Conservation (phyloP, 2,888 invertebrate genomes). For the Homarus gammarus region DNA sequence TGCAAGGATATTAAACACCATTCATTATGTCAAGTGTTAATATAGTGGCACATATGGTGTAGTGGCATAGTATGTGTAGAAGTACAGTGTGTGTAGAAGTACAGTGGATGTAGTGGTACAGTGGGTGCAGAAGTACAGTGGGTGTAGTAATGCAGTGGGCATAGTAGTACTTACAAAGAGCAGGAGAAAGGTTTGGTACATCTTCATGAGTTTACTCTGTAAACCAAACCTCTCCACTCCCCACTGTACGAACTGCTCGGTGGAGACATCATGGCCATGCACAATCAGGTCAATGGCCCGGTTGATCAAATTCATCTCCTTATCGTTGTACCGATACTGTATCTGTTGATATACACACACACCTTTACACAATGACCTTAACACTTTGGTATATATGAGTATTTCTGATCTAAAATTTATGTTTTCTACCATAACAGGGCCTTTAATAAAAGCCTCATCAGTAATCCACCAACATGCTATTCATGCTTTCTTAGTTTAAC, state of each 20-base stretch:
- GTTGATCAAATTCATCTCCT: slow-evolving; percentile 80
- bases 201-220: slow-evolving; percentile 76
- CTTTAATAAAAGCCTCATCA: neutral
- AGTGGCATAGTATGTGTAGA: neutral
- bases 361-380: neutral
- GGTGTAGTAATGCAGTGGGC: neutral
- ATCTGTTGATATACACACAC: slow-evolving; percentile 1
- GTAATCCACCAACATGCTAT: too few relatives aligned
- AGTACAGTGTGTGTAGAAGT: neutral
- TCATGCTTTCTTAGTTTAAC: too few relatives aligned
- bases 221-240: slow-evolving; percentile 81
- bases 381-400: neutral
- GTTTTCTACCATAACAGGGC: neutral
- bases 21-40: too few relatives aligned
- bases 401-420: neutral
- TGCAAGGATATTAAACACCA: too few relatives aligned
- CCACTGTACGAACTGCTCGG: slow-evolving; percentile 80
- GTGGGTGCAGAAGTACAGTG: neutral
- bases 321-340: slow-evolving; percentile 2
- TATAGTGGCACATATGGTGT: too few relatives aligned
- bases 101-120: neutral
- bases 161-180: slow-evolving; percentile 19
- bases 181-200: neutral
- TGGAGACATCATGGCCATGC: slow-evolving; percentile 84
- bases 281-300: slow-evolving; percentile 83